A percentile compares a stretch with the other conserved stretches of the same genome.
phyloP scores from a whole-genome alignment of 2,797 vertebrate species.

The Ibycter americanus region DNA sequence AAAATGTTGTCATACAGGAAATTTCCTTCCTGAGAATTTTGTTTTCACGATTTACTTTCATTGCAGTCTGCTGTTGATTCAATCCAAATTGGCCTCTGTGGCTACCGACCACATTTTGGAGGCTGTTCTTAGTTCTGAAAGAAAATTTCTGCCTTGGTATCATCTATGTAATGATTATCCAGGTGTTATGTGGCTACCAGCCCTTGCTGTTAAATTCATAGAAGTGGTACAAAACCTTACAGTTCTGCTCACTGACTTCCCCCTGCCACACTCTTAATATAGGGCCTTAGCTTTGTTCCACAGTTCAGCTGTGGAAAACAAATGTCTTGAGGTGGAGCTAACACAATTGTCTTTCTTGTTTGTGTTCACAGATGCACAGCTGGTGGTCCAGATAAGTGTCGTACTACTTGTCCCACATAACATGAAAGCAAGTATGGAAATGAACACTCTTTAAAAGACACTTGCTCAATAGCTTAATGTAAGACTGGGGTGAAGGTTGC shows the following conservation, averaged over 20 bases:
- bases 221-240: background rate
- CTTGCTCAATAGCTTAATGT: background rate
- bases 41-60: background rate
- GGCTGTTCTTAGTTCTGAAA: background rate
- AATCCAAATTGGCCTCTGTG: background rate
- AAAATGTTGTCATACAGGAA: conserved; percentile 2
- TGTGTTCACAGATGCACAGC: background rate
- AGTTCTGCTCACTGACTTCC: background rate
- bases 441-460: background rate
- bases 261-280: background rate
- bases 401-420: background rate
- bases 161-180: background rate
- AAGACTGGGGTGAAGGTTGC: background rate
- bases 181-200: background rate
- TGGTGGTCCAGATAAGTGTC: background rate
- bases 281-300: background rate
- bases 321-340: background rate
- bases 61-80: background rate
- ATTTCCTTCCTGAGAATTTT: background rate
- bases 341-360: background rate
- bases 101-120: background rate
- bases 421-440: background rate
- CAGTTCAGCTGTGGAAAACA: background rate
- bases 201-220: background rate
- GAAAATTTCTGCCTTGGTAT: background rate